Evolutionary conservation across 2,888 invertebrate genomes (phyloP).

Genomic region (Drosophila austrosaltans): DNA sequence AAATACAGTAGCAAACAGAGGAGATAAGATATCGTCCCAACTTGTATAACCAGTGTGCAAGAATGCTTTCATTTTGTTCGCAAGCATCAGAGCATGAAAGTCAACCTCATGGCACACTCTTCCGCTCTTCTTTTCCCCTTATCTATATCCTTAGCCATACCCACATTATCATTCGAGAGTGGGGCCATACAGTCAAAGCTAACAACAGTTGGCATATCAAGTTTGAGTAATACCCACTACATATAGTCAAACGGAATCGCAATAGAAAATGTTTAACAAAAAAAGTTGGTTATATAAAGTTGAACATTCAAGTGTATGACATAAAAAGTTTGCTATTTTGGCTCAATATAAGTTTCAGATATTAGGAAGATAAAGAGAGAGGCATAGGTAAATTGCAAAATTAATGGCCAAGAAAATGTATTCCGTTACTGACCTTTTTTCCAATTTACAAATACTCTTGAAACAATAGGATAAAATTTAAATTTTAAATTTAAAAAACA

Average conservation of each 20-base stretch:
- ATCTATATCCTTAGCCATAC: background rate
- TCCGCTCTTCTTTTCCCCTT: background rate
- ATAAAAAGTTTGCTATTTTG: background rate
- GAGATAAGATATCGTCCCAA: conserved; percentile 64
- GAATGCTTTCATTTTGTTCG: conserved; percentile 78
- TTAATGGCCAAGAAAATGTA: too few species aligned
- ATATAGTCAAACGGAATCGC: conserved; percentile 15
- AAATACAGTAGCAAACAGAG: conserved; percentile 37
- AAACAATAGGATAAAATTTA: too few species aligned
- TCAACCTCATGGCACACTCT: conserved; percentile 61
- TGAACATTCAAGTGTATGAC: background rate
- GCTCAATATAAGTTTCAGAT: background rate
- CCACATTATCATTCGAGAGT: conserved; percentile 28
- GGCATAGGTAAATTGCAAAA: background rate
- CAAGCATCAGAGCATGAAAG: conserved; percentile 76
- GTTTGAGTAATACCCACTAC: conserved; percentile 24
- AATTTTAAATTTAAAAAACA: too few species aligned
- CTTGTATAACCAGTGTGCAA: conserved; percentile 44
- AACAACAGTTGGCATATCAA: conserved; percentile 45
- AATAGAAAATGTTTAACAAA: conserved; percentile 9
- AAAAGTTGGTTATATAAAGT: background rate
- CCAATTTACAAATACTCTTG: too few species aligned
- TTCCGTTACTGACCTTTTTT: too few species aligned
- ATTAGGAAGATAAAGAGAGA: background rate
- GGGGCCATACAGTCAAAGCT: conserved; percentile 32